Base-by-base conservation (phyloP, 2,888 invertebrate species). In the Podotricha telesiphe region DNA sequence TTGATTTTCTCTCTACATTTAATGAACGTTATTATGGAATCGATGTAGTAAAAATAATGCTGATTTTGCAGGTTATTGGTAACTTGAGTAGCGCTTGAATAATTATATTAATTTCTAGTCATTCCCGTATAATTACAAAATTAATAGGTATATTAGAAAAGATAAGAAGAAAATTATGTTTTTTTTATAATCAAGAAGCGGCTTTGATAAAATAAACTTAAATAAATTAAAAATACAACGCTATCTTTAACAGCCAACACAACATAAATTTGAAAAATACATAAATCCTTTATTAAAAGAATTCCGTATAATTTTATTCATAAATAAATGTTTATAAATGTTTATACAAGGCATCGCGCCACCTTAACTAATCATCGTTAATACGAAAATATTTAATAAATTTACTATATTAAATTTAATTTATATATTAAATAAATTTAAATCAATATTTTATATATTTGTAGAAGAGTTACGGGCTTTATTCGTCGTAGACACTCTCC, bases 11-110 rank as follows among this genome's bases (percentile, higher is more conserved):
- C 19, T 17, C 37, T 20, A 34, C 48, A 37, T 10, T 47, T 48
- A 62, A 48, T 62, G 47, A 62, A 48, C 37, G 62, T 37, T 34
- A 34, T 48, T 62, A 48, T 28, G 6, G 34, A 62, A 62, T 48
- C 34, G 19, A 17, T 19, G 34, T 47, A 17, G 17, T 48, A 48
- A 62, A 61, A 62, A 34, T 28, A 48, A 34, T 48, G 19, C 28
- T 19, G 37, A 62, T 55, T 42, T 42, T 42, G 42, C 42, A 13
- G 42, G 2, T 42, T 13, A 42, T 13, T 55, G 17, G 6, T 37
- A 17, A 55, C 17, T 17, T 55, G 6, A 6, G 11, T 55, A 17
- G 11, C 19, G 17, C 17, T 53, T 17, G 34, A 10, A 28, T 22
- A 53, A 28, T n/a, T n/a, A 17, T 55, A 34, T 55, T 37, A 13